Evolutionary conservation across 2,113 vertebrate genomes (phyloP), one percentile per base, ranked within the genome.

Genomic region (Pyxicephalus adspersus): DNA sequence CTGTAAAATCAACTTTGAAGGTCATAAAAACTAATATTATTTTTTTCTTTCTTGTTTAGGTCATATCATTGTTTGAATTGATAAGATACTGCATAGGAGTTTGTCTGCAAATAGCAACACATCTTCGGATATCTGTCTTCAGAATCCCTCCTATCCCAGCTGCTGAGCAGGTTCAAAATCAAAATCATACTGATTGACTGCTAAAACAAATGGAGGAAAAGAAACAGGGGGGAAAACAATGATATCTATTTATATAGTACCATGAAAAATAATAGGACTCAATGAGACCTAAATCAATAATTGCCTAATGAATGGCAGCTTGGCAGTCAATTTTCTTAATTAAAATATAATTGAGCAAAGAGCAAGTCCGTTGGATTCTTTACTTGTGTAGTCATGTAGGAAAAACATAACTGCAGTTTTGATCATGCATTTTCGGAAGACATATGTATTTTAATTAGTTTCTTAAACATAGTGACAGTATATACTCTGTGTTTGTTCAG

Each of bases 121-220:
- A 99, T 86, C 94, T 98, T 87, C 94, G 90, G 87, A 96, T 99
- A 91, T 88, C 58, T n/a, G 92, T 99, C 87, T 99, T 99, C 94
- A 96, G 95, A 93, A 97, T 96, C 89, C 90, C 94, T 80, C 87
- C 88, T 82, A 93, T 90, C 78, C 93, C 91, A 85, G 91, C 91
- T 89, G 89, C 92, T 83, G 92, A 92, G 89, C 92, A 95, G 91
- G 86, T 93, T 91, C 88, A 93, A 86, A 83, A 92, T 90, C 88
- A 92, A 85, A 83, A 88, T 84, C 94, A 95, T 90, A 93, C 87
- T 86, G 95, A 97, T 91, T 97, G 95, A 97, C 91, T 88, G 88
- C 85, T 94, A 94, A 93, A 89, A 93, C 90, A 92, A 95, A 93
- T 89, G 94, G 93, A 94, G 95, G 90, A 96, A 91, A 87, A 91